These are phyloP conservation scores for Phenacoccus solenopsis DNA, from an alignment of 1,140 invertebrate species.

Conservation along the genomic window DNA sequence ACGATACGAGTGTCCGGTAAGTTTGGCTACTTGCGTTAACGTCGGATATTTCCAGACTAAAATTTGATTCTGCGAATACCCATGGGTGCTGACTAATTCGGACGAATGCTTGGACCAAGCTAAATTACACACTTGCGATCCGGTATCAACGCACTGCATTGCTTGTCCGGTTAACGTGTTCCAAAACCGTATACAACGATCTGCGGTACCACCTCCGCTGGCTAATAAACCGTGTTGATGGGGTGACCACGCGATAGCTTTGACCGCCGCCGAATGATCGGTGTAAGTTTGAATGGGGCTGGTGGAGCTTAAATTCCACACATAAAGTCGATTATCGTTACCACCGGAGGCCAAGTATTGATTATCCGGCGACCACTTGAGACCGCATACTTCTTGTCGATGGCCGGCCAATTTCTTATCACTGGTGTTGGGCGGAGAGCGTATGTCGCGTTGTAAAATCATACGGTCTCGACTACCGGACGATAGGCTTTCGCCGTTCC, in stretches of 20 bases:
- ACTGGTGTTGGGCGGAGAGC: conserved; percentile 60
- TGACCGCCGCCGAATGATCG: conserved; percentile 95
- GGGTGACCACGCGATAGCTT: conserved; percentile 98
- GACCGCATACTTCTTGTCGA: conserved; percentile 90
- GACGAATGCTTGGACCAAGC: conserved; percentile 99
- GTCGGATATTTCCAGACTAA: conserved; percentile 99
- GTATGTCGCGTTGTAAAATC: conserved; percentile 88
- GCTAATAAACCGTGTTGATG: conserved; percentile 97
- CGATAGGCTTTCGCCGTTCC: conserved; percentile 95
- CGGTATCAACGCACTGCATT: conserved; percentile 97
- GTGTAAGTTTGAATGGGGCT: conserved; percentile 91
- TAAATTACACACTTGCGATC: conserved; percentile 85
- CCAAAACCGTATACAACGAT: conserved; percentile 97
- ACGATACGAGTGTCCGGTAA: conserved; percentile 94
- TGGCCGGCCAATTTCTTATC: conserved; percentile 78
- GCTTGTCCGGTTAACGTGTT: conserved; percentile 98
- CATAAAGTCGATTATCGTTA: conserved; percentile 96
- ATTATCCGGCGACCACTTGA: conserved; percentile 99
- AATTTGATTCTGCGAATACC: conserved; percentile 99
- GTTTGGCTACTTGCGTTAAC: conserved; percentile 84
- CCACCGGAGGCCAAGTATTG: conserved; percentile 96
- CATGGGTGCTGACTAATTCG: conserved; percentile 92
- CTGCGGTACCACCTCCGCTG: conserved; percentile 95
- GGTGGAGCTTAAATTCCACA: conserved; percentile 88
- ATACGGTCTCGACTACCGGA: conserved; percentile 89